A percentile compares a stretch with the other conserved stretches of the same genome.
Conservation (phyloP, 2,888 invertebrate genomes). For the Sarcophaga variegata region DNA sequence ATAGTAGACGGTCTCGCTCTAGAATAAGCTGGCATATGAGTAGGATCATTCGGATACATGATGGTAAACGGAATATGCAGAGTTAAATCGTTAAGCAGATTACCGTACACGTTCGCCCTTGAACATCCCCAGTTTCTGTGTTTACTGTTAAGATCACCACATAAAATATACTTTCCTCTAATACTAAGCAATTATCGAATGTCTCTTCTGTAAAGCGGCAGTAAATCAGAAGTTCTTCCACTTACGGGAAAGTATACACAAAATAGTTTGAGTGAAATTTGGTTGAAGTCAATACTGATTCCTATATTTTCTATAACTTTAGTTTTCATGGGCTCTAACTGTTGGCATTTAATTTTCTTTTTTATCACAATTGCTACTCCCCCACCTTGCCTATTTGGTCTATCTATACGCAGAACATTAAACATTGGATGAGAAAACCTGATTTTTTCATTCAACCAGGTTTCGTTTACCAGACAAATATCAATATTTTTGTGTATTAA, state of each 20-base stretch:
- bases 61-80: slow-evolving; percentile 26
- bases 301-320: slow-evolving; percentile 47
- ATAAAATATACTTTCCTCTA: slow-evolving; percentile 21
- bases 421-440: slow-evolving; percentile 2
- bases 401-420: slow-evolving; percentile 25
- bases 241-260: slow-evolving; percentile 42
- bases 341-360: slow-evolving; percentile 3
- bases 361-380: slow-evolving; percentile 45
- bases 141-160: slow-evolving; percentile 55
- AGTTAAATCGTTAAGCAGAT: slow-evolving; percentile 45
- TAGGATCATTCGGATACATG: slow-evolving; percentile 11
- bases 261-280: slow-evolving; percentile 18
- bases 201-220: slow-evolving; percentile 25
- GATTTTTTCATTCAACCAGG: neutral
- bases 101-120: slow-evolving; percentile 50
- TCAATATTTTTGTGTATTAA: slow-evolving; percentile 33
- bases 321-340: slow-evolving; percentile 5
- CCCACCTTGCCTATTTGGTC: slow-evolving; percentile 20
- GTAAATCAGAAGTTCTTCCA: slow-evolving; percentile 5
- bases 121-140: slow-evolving; percentile 44
- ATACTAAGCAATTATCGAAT: slow-evolving; percentile 28
- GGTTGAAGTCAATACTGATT: slow-evolving; percentile 6
- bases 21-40: slow-evolving; percentile 32
- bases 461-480: slow-evolving; percentile 42
- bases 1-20: slow-evolving; percentile 12